Conservation (phyloP, 2,888 invertebrate genomes). For the Hemithea aestivaria region DNA sequence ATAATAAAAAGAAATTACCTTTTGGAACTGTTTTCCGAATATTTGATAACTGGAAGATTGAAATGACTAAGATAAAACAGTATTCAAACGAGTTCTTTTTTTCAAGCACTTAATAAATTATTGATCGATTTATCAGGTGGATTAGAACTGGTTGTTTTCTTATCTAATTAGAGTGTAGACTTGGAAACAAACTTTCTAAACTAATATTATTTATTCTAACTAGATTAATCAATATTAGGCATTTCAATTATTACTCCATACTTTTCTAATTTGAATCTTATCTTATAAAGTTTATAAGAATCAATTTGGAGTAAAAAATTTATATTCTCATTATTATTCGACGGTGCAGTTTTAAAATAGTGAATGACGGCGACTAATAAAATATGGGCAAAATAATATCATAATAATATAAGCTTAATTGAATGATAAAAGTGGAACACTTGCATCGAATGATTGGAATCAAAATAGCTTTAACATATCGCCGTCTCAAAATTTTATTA, state of each 20-base stretch:
- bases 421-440: slow-evolving; percentile 61
- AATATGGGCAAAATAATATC: slow-evolving; percentile 32
- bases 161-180: no score
- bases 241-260: neutral
- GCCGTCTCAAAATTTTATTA: slow-evolving; percentile 65
- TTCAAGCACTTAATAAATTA: no score
- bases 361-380: slow-evolving; percentile 17
- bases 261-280: slow-evolving; percentile 1
- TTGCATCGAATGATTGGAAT: slow-evolving; percentile 58
- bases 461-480: slow-evolving; percentile 55
- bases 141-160: no score
- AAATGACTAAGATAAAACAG: no score
- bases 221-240: slow-evolving; percentile 1
- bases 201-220: slow-evolving; percentile 7
- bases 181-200: neutral
- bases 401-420: slow-evolving; percentile 48
- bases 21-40: no score
- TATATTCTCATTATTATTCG: no score
- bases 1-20: no score
- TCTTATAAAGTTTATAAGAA: neutral
- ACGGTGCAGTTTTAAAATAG: no score
- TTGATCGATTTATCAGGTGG: no score
- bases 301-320: neutral
- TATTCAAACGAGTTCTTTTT: no score
- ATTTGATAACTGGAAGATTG: no score